These are phyloP conservation scores for Scarus forsteni DNA, from an alignment of 2,797 vertebrate species.

Conservation along the genomic window DNA sequence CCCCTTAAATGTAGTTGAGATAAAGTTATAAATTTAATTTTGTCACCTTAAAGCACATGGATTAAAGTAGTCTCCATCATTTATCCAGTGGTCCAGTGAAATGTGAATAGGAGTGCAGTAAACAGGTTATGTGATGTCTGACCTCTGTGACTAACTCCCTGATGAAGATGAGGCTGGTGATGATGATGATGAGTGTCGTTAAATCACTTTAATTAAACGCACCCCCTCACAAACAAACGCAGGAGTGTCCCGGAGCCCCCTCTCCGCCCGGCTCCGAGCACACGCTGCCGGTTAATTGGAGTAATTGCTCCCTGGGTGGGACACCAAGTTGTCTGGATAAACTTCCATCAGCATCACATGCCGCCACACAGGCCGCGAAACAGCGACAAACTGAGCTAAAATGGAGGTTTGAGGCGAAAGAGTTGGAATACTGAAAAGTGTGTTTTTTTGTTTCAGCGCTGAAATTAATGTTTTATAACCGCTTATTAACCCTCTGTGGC, in stretches of 20 bases:
- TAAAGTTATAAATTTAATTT: no score
- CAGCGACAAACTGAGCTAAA: constrained; percentile 53
- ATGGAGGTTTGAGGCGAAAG: constrained; percentile 67
- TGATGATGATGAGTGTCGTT: not conserved
- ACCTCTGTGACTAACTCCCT: constrained; percentile 32
- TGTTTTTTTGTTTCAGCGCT: constrained; percentile 43
- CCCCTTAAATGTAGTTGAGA: no score
- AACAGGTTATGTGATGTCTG: constrained; percentile 18
- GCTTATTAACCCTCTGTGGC: constrained; percentile 37
- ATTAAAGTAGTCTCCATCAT: no score
- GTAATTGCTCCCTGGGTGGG: constrained; percentile 62
- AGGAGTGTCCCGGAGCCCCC: not conserved
- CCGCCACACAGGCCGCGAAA: constrained; percentile 57
- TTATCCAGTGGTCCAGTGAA: no score
- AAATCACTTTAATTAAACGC: not conserved
- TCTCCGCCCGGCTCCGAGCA: not conserved
- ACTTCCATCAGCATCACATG: constrained; percentile 59
- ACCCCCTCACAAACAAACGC: no score
- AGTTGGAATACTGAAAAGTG: constrained; percentile 50
- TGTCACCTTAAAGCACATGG: no score
- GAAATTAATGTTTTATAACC: constrained; percentile 63
- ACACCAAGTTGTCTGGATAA: constrained; percentile 62
- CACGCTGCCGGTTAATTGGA: constrained; percentile 47
- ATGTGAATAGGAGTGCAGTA: not conserved
- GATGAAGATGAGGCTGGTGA: not conserved